Evolutionary conservation across 2,113 vertebrate genomes (phyloP).

Genomic region (Neofelis nebulosa): DNA sequence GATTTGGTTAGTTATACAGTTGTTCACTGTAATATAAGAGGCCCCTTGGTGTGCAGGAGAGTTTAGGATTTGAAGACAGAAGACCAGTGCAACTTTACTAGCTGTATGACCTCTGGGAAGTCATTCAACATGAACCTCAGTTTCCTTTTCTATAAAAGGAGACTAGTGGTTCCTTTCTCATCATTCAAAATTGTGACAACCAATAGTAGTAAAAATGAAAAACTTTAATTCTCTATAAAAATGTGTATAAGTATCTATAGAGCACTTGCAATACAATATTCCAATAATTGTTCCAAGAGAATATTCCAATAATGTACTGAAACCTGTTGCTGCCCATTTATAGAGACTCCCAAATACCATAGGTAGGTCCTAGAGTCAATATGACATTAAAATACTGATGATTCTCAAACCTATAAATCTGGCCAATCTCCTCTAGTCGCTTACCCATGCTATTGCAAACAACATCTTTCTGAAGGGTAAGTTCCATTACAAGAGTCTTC

Average conservation of each 20-base stretch:
- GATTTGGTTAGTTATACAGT: slow-evolving; percentile 6
- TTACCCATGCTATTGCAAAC: neutral
- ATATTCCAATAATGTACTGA: neutral
- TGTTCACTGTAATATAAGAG: neutral
- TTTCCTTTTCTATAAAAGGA: neutral
- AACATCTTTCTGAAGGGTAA: neutral
- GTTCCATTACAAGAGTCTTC: neutral
- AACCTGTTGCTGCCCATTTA: neutral
- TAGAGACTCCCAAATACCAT: neutral
- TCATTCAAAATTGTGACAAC: neutral
- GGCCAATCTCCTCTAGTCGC: neutral
- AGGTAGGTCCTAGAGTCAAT: neutral
- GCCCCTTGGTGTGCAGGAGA: neutral
- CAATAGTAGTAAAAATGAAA: neutral
- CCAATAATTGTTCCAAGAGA: neutral
- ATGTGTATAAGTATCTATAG: neutral
- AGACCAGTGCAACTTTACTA: neutral
- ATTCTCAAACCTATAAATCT: neutral
- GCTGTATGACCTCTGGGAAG: neutral
- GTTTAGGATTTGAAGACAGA: neutral
- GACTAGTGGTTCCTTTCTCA: neutral
- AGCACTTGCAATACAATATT: neutral
- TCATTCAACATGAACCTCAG: neutral
- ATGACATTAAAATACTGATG: neutral
- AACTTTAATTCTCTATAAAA: neutral